These are phyloP conservation scores for Oreotrochilus melanogaster DNA, from an alignment of 2,113 vertebrate species.

Conservation along the genomic window DNA sequence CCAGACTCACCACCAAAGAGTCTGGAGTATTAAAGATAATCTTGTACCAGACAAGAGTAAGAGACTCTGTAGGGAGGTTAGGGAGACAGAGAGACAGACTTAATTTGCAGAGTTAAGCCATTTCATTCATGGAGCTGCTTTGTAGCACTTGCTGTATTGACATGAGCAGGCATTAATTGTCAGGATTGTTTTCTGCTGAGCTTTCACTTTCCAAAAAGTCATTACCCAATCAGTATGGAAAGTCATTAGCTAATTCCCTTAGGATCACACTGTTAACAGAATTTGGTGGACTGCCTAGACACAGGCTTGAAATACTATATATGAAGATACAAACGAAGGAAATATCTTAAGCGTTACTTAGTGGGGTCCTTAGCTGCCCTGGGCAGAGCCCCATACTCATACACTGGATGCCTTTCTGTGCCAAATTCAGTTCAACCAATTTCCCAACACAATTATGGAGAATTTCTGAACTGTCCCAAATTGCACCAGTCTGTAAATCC, in stretches of 20 bases:
- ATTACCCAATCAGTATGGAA: conserved; percentile 62
- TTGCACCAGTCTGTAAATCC: not conserved
- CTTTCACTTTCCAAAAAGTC: conserved; percentile 62
- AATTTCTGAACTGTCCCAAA: not conserved
- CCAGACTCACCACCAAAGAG: not conserved
- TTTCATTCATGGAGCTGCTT: conserved; percentile 40
- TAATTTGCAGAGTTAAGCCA: conserved; percentile 35
- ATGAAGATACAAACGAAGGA: not conserved
- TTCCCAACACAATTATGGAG: not conserved
- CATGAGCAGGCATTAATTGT: conserved; percentile 58
- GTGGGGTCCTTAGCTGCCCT: not conserved
- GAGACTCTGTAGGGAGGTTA: not conserved
- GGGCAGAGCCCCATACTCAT: not conserved
- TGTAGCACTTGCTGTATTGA: conserved; percentile 36
- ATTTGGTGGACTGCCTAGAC: conserved; percentile 41
- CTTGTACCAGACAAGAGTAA: not conserved
- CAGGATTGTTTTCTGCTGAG: conserved; percentile 68
- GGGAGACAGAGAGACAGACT: conserved; percentile 1
- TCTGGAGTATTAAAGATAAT: not conserved
- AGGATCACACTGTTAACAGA: conserved; percentile 30
- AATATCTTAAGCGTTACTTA: not conserved
- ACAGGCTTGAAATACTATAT: not conserved
- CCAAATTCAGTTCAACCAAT: not conserved
- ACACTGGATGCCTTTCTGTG: not conserved
- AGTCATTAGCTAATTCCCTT: conserved; percentile 65